These are phyloP conservation scores for Notodonta dromedarius DNA, from an alignment of 2,888 invertebrate genomes.

Conservation along the genomic window DNA sequence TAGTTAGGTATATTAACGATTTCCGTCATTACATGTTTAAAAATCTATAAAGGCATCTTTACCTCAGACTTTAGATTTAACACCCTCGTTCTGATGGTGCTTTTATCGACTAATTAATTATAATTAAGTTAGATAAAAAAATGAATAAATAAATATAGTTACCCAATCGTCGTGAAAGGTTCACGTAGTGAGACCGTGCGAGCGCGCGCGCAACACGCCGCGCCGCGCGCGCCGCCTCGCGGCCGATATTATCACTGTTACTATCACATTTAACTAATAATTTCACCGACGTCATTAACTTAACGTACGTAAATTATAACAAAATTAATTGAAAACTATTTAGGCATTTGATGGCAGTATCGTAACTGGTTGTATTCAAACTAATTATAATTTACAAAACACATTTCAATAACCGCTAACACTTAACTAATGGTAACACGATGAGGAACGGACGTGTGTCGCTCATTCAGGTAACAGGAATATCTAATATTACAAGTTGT, in stretches of 20 bases:
- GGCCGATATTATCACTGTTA: constrained; percentile 68
- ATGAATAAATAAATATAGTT: constrained; percentile 79
- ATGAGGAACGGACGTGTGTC: constrained; percentile 79
- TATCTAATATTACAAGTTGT: constrained; percentile 45
- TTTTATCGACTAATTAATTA: constrained; percentile 74
- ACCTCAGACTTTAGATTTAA: constrained; percentile 84
- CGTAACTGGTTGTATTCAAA: constrained; percentile 80
- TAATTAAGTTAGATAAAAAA: constrained; percentile 73
- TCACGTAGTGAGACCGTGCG: constrained; percentile 55
- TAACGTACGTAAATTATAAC: constrained; percentile 65
- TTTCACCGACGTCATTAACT: constrained; percentile 71
- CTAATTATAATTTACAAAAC: constrained; percentile 78
- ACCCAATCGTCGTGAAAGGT: constrained; percentile 65
- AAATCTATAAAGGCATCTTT: constrained; percentile 84
- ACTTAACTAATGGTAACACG: constrained; percentile 83
- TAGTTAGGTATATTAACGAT: constrained; percentile 63
- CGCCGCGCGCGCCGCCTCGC: constrained; percentile 16
- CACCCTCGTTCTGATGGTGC: constrained; percentile 79
- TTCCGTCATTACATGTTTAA: constrained; percentile 75
- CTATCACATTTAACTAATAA: constrained; percentile 82
- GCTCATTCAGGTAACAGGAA: constrained; percentile 81
- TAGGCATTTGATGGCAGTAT: constrained; percentile 84
- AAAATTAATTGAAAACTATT: constrained; percentile 72
- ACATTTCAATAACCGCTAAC: constrained; percentile 63
- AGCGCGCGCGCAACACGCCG: constrained; percentile 16